Conservation (phyloP, 1,140 invertebrate genomes). For the Vanessa atalanta region DNA sequence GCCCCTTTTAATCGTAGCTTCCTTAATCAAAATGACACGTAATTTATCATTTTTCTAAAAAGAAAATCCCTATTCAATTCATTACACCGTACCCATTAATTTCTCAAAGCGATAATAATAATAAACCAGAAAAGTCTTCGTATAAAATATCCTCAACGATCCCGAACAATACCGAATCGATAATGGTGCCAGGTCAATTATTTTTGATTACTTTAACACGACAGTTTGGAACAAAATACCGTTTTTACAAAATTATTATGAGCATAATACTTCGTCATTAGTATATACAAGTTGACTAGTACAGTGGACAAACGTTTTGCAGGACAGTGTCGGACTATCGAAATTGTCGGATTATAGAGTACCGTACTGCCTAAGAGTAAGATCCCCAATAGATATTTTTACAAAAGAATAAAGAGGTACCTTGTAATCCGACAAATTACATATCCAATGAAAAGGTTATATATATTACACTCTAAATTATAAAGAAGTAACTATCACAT, state of each 20-base stretch:
- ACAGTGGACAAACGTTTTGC: too few species aligned
- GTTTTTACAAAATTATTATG: neutral
- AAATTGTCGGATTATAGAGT: too few species aligned
- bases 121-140: slow-evolving; percentile 35
- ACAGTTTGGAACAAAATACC: slow-evolving; percentile 16
- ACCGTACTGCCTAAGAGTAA: too few species aligned
- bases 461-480: too few species aligned
- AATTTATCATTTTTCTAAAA: slow-evolving; percentile 55
- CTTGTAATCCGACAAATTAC: too few species aligned
- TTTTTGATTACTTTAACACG: slow-evolving; percentile 9
- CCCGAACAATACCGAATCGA: slow-evolving; percentile 16
- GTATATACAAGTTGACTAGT: too few species aligned
- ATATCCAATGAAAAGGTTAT: too few species aligned
- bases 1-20: slow-evolving; percentile 46
- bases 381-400: too few species aligned
- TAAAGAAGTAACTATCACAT: too few species aligned
- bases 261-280: neutral
- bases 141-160: slow-evolving; percentile 25
- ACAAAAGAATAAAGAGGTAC: too few species aligned
- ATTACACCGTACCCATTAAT: slow-evolving; percentile 49
- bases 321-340: too few species aligned
- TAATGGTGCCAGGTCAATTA: slow-evolving; percentile 29
- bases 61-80: slow-evolving; percentile 52
- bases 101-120: slow-evolving; percentile 53
- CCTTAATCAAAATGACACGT: slow-evolving; percentile 59